A percentile compares a stretch with the other conserved stretches of the same genome.
These are phyloP conservation scores for Arvicanthis niloticus DNA, from an alignment of 2,113 vertebrate genomes.

Conservation along the genomic window DNA sequence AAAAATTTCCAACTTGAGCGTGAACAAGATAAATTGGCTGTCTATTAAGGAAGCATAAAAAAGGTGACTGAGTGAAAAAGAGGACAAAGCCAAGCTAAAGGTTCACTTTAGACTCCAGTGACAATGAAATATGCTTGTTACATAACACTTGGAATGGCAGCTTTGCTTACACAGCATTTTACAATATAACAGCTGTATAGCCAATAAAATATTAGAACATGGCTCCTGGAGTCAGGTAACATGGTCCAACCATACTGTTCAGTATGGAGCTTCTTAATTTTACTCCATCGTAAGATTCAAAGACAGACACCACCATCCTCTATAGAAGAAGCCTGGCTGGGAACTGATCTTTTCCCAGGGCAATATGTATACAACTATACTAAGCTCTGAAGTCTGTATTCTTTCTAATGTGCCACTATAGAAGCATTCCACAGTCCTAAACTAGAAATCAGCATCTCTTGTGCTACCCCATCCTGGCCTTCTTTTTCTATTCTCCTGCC, in stretches of 20 bases:
- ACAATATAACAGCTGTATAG: not conserved
- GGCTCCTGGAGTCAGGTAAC: not conserved
- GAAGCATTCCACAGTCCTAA: not conserved
- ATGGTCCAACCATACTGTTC: not conserved
- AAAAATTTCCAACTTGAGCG: conserved; percentile 54
- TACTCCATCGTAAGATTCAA: not conserved
- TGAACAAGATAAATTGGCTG: conserved; percentile 47
- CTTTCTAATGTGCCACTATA: not conserved
- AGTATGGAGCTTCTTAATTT: not conserved
- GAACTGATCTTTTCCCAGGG: not conserved
- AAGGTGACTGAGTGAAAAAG: conserved; percentile 49
- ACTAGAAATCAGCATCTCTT: not conserved
- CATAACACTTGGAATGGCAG: not conserved
- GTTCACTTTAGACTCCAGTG: conserved; percentile 19
- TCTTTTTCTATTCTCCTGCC: not conserved
- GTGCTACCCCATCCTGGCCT: not conserved
- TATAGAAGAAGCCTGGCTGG: not conserved
- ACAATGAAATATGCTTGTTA: conserved; percentile 40
- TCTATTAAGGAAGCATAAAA: conserved; percentile 37
- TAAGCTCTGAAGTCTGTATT: not conserved
- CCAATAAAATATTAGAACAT: not conserved
- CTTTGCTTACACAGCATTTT: not conserved
- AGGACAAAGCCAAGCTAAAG: conserved; percentile 19
- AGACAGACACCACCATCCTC: not conserved
- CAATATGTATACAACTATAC: accelerated